Percentiles rank a stretch among this genome's conserved stretches.
phyloP scores from a whole-genome alignment of 2,797 vertebrate species.

The Chaunax sp. region DNA sequence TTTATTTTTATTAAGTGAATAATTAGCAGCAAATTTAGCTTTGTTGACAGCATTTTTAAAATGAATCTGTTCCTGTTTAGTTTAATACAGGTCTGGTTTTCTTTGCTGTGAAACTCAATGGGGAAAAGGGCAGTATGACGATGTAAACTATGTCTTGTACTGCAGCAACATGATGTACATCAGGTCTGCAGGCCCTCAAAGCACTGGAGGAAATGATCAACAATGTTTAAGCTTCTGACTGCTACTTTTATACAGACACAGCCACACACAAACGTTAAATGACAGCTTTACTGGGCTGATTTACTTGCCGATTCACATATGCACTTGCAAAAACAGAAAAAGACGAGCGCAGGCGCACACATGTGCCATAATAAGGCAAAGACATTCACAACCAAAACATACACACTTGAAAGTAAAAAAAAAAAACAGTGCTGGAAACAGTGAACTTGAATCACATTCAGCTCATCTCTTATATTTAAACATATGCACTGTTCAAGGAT shows the following conservation, averaged over 20 bases:
- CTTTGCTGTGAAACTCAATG: constrained; percentile 28
- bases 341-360: neutral
- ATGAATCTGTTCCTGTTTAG: constrained; percentile 27
- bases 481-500: neutral
- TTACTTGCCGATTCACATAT: neutral
- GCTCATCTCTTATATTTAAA: neutral
- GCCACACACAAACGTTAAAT: constrained; percentile 44
- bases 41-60: constrained; percentile 39
- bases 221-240: constrained; percentile 24
- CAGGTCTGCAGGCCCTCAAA: constrained; percentile 20
- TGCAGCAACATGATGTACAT: constrained; percentile 54
- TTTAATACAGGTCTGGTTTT: constrained; percentile 25
- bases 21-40: constrained; percentile 20
- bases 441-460: neutral
- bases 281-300: constrained; percentile 19
- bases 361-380: neutral
- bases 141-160: constrained; percentile 47
- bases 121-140: constrained; percentile 18
- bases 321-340: constrained; percentile 20
- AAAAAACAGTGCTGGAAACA: neutral
- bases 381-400: neutral
- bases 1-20: neutral
- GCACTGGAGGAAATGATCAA: constrained; percentile 56
- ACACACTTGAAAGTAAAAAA: neutral
- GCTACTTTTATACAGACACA: constrained; percentile 8